A percentile compares a stretch with the other conserved stretches of the same genome.
phyloP scores from a whole-genome alignment of 2,888 invertebrate species.

The Busseola fusca region DNA sequence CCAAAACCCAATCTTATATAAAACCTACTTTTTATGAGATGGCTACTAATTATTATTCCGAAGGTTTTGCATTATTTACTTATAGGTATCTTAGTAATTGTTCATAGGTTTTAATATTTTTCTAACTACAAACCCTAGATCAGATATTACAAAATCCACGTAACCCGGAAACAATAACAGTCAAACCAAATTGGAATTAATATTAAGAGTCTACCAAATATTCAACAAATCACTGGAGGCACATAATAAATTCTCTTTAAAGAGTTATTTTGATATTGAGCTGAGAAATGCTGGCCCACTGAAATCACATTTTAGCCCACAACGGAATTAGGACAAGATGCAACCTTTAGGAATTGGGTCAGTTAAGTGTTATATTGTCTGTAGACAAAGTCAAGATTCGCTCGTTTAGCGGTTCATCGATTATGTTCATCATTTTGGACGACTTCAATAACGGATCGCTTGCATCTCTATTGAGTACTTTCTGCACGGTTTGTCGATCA shows the following conservation, averaged over 20 bases:
- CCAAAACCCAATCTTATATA: too few relatives aligned
- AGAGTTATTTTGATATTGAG: constrained; percentile 45
- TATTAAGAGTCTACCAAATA: background rate
- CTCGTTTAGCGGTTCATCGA: constrained; percentile 58
- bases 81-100: background rate
- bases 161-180: background rate
- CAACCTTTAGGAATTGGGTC: constrained; percentile 83
- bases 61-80: background rate
- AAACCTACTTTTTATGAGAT: too few relatives aligned
- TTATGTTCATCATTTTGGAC: constrained; percentile 33
- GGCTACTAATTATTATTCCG: too few relatives aligned
- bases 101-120: background rate
- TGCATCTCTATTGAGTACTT: background rate
- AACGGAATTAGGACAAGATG: constrained; percentile 80
- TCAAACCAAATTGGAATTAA: background rate
- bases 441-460: constrained; percentile 22
- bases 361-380: constrained; percentile 73
- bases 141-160: background rate
- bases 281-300: constrained; percentile 37
- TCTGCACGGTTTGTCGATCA: background rate
- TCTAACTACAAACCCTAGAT: background rate
- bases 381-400: constrained; percentile 60
- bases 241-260: constrained; percentile 23
- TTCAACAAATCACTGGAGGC: constrained; percentile 7
- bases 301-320: constrained; percentile 69